Conservation (phyloP, 2,888 invertebrate genomes). For the Pheosia tremula region DNA sequence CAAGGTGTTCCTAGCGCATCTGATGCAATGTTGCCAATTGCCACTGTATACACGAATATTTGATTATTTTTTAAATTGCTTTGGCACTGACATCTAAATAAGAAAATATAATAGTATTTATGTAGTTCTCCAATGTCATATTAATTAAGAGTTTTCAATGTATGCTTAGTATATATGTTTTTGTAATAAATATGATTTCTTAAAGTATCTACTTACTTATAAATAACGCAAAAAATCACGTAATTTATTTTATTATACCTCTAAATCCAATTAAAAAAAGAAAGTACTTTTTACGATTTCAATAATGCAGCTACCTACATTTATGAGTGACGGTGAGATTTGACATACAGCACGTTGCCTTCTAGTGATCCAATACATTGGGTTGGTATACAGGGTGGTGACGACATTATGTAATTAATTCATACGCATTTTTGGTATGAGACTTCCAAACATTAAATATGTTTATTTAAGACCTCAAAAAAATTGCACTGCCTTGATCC, state of each 20-base stretch:
- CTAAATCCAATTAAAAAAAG: background rate
- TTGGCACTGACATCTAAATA: background rate
- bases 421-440: too few relatives aligned
- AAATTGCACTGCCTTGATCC: too few relatives aligned
- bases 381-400: too few relatives aligned
- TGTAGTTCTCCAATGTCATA: background rate
- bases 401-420: too few relatives aligned
- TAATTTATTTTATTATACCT: background rate
- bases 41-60: background rate
- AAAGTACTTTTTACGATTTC: background rate
- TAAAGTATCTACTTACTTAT: background rate
- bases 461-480: too few relatives aligned
- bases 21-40: conserved; percentile 1
- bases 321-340: too few relatives aligned
- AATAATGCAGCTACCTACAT: background rate
- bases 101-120: background rate
- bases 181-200: background rate
- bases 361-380: too few relatives aligned
- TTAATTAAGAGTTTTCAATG: background rate
- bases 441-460: too few relatives aligned
- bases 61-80: background rate
- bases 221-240: background rate
- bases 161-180: background rate
- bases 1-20: background rate
- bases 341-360: too few relatives aligned